Percentiles rank a stretch among this genome's conserved stretches.
Conservation (phyloP, 2,113 vertebrate species). For the Symphodus melops region DNA sequence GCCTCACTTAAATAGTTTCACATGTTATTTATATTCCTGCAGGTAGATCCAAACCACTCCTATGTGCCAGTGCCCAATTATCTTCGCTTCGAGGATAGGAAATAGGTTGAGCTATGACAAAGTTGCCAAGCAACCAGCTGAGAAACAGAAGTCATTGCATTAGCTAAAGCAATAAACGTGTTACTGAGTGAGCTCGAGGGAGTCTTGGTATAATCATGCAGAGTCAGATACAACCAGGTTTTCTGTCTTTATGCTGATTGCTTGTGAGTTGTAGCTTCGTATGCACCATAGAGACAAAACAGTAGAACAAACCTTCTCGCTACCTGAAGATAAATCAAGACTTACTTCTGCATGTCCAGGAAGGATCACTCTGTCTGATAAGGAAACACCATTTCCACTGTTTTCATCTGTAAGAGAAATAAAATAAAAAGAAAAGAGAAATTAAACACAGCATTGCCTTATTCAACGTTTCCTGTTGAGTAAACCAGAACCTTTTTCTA, state of each 20-base stretch:
- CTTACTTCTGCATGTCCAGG: conserved; percentile 79
- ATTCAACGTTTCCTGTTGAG: too few relatives aligned
- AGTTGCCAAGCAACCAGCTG: background rate
- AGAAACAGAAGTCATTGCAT: background rate
- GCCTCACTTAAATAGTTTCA: background rate
- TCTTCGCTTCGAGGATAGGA: too few relatives aligned
- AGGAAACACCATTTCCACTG: conserved; percentile 67
- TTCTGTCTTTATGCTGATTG: background rate
- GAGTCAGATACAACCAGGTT: background rate
- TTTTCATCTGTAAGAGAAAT: conserved; percentile 75
- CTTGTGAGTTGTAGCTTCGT: background rate
- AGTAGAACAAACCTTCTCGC: background rate
- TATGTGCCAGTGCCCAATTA: background rate
- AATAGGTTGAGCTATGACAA: background rate
- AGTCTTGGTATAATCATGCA: background rate
- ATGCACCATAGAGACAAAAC: too few relatives aligned
- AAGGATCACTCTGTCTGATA: conserved; percentile 55
- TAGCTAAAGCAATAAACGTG: background rate
- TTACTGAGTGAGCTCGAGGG: background rate
- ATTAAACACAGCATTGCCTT: too few relatives aligned
- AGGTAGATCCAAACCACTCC: too few relatives aligned
- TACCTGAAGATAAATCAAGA: background rate
- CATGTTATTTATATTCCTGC: too few relatives aligned
- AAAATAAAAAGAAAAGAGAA: background rate
- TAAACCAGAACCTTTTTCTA: too few relatives aligned